Conservation (phyloP, 2,113 vertebrate species). For the Petaurus breviceps region DNA sequence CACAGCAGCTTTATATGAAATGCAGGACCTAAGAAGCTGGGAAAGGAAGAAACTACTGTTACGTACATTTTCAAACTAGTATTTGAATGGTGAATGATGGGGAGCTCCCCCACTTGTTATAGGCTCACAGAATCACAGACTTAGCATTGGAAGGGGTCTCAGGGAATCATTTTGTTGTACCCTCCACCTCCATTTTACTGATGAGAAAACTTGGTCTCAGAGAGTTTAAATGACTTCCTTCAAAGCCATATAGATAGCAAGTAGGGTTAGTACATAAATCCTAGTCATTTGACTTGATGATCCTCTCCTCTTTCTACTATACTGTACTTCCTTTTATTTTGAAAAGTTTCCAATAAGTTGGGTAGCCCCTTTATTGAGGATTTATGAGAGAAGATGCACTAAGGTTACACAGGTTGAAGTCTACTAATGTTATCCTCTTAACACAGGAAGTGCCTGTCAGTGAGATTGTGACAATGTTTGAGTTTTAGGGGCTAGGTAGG, state of each 20-base stretch:
- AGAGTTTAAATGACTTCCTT: background rate
- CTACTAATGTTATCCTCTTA: background rate
- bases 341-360: background rate
- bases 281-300: background rate
- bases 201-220: background rate
- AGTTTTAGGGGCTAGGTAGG: background rate
- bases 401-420: background rate
- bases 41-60: background rate
- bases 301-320: background rate
- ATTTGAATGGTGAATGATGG: background rate
- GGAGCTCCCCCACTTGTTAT: background rate
- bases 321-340: background rate
- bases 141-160: background rate
- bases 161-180: background rate
- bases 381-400: background rate
- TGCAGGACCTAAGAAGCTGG: background rate
- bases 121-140: background rate
- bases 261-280: background rate
- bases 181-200: background rate
- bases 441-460: background rate
- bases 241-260: background rate
- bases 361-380: background rate
- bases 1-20: background rate
- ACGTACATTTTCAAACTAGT: background rate
- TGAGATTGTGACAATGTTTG: background rate